Conservation (phyloP, 2,888 invertebrate species). For the Sesamia inferens region DNA sequence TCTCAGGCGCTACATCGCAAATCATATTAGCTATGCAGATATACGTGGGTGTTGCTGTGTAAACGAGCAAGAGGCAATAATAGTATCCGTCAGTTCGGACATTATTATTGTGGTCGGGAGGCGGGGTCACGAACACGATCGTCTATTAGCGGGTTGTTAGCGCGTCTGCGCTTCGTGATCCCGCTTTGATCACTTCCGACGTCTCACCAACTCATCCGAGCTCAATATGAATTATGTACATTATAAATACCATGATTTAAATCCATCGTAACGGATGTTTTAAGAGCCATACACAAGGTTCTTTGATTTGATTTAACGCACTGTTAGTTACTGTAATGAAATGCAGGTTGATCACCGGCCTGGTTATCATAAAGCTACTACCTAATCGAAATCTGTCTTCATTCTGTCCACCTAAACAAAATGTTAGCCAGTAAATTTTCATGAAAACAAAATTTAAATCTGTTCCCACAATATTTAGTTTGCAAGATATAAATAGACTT, state of each 20-base stretch:
- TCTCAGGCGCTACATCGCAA: constrained; percentile 55
- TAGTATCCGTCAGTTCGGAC: constrained; percentile 67
- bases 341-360: constrained; percentile 12
- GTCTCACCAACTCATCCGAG: constrained; percentile 63
- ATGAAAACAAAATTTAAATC: constrained; percentile 14
- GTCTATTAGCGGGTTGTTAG: constrained; percentile 87
- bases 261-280: constrained; percentile 49
- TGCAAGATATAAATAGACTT: constrained; percentile 35
- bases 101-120: constrained; percentile 79
- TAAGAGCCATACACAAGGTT: constrained; percentile 6
- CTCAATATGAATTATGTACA: constrained; percentile 65
- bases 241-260: constrained; percentile 58
- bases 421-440: background rate
- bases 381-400: background rate
- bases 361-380: background rate
- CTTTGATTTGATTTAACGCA: constrained; percentile 40
- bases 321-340: constrained; percentile 41
- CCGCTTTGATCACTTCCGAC: constrained; percentile 85
- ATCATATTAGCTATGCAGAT: constrained; percentile 56
- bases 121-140: constrained; percentile 85
- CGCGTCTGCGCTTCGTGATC: constrained; percentile 84
- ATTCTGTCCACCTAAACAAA: constrained; percentile 6
- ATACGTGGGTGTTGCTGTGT: constrained; percentile 57
- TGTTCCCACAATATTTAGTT: constrained; percentile 38
- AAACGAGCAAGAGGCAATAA: constrained; percentile 63